These are phyloP conservation scores for Cariama cristata DNA, from an alignment of 2,113 vertebrate genomes.

Conservation along the genomic window DNA sequence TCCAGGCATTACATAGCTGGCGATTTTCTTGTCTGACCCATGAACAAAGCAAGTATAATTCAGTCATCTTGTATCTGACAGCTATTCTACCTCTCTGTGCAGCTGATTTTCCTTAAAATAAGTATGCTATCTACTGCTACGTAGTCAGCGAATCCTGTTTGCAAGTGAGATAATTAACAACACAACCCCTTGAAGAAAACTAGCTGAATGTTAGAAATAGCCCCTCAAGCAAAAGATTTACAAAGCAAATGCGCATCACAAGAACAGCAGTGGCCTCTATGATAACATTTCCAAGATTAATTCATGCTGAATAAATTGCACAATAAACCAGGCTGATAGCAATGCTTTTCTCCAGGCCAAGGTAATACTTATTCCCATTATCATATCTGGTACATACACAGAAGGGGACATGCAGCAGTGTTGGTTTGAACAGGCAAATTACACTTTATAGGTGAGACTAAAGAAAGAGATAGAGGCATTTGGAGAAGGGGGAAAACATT, in stretches of 20 bases:
- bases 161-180: slow-evolving; percentile 37
- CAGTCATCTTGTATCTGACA: slow-evolving; percentile 22
- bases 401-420: accelerated
- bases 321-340: not conserved
- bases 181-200: slow-evolving; percentile 10
- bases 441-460: not conserved
- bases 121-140: not conserved
- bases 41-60: not conserved
- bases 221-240: slow-evolving; percentile 57
- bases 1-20: not conserved
- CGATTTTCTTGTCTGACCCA: not conserved
- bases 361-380: not conserved
- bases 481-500: not conserved
- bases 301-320: slow-evolving; percentile 28
- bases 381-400: not conserved
- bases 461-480: not conserved
- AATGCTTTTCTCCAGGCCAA: not conserved
- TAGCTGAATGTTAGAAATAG: slow-evolving; percentile 43
- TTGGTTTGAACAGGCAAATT: not conserved
- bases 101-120: slow-evolving; percentile 16
- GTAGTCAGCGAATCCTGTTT: slow-evolving; percentile 20
- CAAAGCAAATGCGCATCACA: not conserved
- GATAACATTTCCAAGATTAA: slow-evolving; percentile 59
- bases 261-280: slow-evolving; percentile 7
- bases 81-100: not conserved